Base-by-base conservation (phyloP, 1,140 invertebrate species). In the Drosophila subpulchrella region DNA sequence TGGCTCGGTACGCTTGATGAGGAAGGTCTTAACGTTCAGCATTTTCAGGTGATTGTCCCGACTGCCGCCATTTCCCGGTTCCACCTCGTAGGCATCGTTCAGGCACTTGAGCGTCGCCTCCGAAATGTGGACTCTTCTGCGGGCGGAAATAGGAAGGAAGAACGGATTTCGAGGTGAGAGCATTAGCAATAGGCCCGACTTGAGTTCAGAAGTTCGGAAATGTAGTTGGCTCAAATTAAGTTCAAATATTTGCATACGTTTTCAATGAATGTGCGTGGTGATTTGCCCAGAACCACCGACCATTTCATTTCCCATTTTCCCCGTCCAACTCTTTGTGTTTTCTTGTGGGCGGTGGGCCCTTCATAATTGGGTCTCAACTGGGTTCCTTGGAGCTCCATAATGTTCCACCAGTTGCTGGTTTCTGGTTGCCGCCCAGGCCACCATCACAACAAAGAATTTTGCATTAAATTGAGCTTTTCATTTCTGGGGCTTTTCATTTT, bases 81-180 rank as follows among this genome's bases (percentile, higher is more conserved):
- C 98, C 41, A 98, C 97, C 85, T 98, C 97, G 90, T 98, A 99
- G 4, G 96, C 95, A 12, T 96, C 97, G 71, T 97, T 96, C 38
- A 98, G 93, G 92, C 96, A 98, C 57, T 96, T 95, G 15, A 97
- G 93, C 0, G 98, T 98, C 1, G 97, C 95, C 74, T 95, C 95
- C 0, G 97, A 98, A 85, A 98, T 98, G 89, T 98, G 98, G 36
- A 98, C 97, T 47, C 97, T 95, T 11, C 97, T 98, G 86, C 92
- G 92, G 5, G 15, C 6, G 27, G n/a, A 11, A 12, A 30, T 17
- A 32, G 20, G 20, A 12, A 10, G 27, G 13, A 24, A 6, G 10
- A 15, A 24, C 17, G 24, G 50, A 46, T 32, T 46, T 15, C 36
- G 11, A 63, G 46, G 44, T 15, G 27, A 24, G n/a, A 38, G 15